phyloP scores from a whole-genome alignment of 2,113 vertebrate species.

The Hepsetus odoe region DNA sequence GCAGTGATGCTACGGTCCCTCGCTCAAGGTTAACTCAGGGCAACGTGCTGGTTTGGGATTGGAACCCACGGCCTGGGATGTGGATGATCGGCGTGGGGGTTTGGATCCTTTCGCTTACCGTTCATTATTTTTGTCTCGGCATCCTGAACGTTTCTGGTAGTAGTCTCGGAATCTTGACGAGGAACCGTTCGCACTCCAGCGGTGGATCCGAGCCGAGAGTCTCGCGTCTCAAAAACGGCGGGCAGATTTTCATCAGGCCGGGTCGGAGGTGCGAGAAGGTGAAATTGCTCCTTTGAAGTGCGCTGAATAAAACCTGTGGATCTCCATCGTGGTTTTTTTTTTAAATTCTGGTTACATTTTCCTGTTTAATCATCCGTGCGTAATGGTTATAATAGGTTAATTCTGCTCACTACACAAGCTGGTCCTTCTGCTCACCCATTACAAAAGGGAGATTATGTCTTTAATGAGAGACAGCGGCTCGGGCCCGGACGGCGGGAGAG shows the following conservation, averaged over 20 bases:
- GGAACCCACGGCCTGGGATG: too few species aligned
- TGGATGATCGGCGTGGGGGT: too few species aligned
- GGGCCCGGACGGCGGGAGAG: not conserved
- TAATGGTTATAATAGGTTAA: slow-evolving; percentile 46
- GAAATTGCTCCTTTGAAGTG: slow-evolving; percentile 59
- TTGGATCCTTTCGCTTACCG: too few species aligned
- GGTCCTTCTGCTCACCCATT: slow-evolving; percentile 23
- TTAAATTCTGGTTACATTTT: slow-evolving; percentile 24
- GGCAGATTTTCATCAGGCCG: slow-evolving; percentile 52
- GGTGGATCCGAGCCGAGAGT: too few species aligned
- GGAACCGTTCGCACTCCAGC: not conserved
- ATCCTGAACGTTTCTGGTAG: too few species aligned
- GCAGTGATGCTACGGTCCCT: too few species aligned
- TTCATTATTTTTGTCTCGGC: too few species aligned
- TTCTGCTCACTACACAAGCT: slow-evolving; percentile 33
- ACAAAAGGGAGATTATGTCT: slow-evolving; percentile 19
- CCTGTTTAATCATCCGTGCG: slow-evolving; percentile 36
- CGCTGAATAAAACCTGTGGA: slow-evolving; percentile 18
- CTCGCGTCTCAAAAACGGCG: not conserved
- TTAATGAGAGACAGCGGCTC: slow-evolving; percentile 3
- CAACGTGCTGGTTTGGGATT: too few species aligned
- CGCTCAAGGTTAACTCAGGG: too few species aligned
- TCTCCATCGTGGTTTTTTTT: slow-evolving; percentile 29
- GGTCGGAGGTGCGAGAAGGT: slow-evolving; percentile 60
- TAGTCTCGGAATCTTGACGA: too few species aligned